Evolutionary conservation across 2,888 invertebrate genomes (phyloP).

Genomic region (Apomyelois bistriatella): DNA sequence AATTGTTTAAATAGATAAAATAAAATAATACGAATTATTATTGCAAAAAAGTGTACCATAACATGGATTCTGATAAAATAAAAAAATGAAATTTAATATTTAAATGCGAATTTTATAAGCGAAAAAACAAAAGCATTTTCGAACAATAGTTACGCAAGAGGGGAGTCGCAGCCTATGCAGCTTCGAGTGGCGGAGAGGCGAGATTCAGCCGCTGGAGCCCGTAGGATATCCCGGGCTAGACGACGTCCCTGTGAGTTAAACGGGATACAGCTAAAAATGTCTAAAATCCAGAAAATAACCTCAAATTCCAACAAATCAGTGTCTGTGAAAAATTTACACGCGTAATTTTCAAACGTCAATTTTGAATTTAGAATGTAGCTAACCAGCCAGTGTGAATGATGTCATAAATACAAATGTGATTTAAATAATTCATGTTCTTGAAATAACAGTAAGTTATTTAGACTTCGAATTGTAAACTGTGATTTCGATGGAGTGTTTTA

Average conservation of each 20-base stretch:
- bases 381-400: constrained; percentile 44
- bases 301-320: constrained; percentile 26
- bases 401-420: constrained; percentile 30
- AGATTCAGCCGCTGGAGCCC: constrained; percentile 69
- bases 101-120: too few relatives aligned
- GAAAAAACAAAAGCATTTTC: background rate
- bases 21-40: background rate
- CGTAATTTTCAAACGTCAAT: constrained; percentile 29
- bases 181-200: constrained; percentile 57
- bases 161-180: constrained; percentile 60
- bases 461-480: constrained; percentile 18
- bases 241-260: constrained; percentile 36
- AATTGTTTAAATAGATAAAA: too few relatives aligned
- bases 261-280: constrained; percentile 25
- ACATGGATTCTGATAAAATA: too few relatives aligned
- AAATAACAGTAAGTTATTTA: constrained; percentile 18
- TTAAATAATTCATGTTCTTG: constrained; percentile 37
- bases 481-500: background rate
- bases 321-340: constrained; percentile 23
- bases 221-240: constrained; percentile 57
- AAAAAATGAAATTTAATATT: too few relatives aligned
- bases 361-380: constrained; percentile 46
- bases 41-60: too few relatives aligned
- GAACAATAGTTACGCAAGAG: constrained; percentile 75
- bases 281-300: constrained; percentile 32